Evolutionary conservation across 2,113 vertebrate species (phyloP), one percentile per base, ranked within the genome.

Genomic region (Monopterus albus): DNA sequence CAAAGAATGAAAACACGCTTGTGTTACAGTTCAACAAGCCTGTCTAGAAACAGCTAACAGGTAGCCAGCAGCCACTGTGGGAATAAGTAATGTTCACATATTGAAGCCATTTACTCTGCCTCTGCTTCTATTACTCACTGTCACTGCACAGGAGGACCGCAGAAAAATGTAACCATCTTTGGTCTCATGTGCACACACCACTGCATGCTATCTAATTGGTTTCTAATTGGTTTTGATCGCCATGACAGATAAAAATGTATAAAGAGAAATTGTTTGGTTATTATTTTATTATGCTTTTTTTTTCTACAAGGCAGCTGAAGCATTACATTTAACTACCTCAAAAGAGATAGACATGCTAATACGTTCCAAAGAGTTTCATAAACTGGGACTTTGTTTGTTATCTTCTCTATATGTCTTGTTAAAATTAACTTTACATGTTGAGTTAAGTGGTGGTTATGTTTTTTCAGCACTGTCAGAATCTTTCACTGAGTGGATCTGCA

Each of bases 51-150:
- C 14, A 26, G 72, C 64, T 71, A 87, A 84, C 84, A 89, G 87
- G 89, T 91, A 90, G 85, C 84, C 67, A 61, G 79, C 56, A 72
- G 72, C 64, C 78, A 75, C 75, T 49, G 49, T 74, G 59, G 53
- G 68, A 77, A 85, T 90, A 90, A 87, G 87, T 83, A 85, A 72
- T 67, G 70, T 63, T 70, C 68, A 81, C 87, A 90, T 83, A 83
- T 73, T 89, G 85, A 81, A 88, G 81, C 61, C 76, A 87, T 91
- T 91, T 88, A 76, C 81, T 71, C 78, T 35, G 43, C 56, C 56
- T 42, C 4, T 2, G 56, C 72, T 72, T 71, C 64, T 73, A 80
- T 89, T 85, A 79, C 84, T 84, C 83, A 82, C 71, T 77, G 80
- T 47, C 69, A 47, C 81, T 75, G 85, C 78, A 71, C 72, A 81